Percentiles rank a stretch among this genome's conserved stretches.
These are phyloP conservation scores for Hirtodrosophila cameraria DNA, from an alignment of 2,888 invertebrate species.

Conservation along the genomic window DNA sequence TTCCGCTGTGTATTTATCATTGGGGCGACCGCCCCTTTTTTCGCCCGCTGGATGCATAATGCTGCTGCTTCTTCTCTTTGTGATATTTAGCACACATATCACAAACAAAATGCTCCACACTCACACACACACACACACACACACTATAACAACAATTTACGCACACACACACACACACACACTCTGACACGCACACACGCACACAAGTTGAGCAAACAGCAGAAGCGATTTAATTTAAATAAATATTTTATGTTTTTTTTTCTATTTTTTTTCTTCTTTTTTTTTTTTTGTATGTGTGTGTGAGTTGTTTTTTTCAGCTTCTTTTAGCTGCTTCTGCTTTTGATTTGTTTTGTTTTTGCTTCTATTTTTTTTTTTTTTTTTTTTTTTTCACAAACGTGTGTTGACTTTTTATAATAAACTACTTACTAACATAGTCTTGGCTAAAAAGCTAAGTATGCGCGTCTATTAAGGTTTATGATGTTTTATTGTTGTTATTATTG, in stretches of 20 bases:
- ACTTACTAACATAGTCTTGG: slow-evolving; percentile 43
- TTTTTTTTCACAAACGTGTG: slow-evolving; percentile 35
- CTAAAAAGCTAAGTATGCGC: slow-evolving; percentile 22
- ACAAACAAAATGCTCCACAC: slow-evolving; percentile 76
- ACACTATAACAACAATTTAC: slow-evolving; percentile 16
- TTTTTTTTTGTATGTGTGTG: slow-evolving; percentile 32
- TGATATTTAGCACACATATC: slow-evolving; percentile 84
- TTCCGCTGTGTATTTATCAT: slow-evolving; percentile 84
- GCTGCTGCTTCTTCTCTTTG: slow-evolving; percentile 72
- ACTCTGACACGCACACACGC: slow-evolving; percentile 31
- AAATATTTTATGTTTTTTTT: slow-evolving; percentile 35
- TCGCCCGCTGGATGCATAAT: slow-evolving; percentile 85
- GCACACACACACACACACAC: slow-evolving; percentile 26
- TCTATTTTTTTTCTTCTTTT: slow-evolving; percentile 15
- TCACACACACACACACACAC: slow-evolving; percentile 35
- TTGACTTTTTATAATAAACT: slow-evolving; percentile 49
- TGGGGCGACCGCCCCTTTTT: slow-evolving; percentile 84
- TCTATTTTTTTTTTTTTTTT: slow-evolving; percentile 22
- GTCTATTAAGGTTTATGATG: slow-evolving; percentile 44
- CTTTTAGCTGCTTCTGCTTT: slow-evolving; percentile 5
- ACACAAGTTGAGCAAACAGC: slow-evolving; percentile 17
- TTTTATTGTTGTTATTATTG: slow-evolving; percentile 37
- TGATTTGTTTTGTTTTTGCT: slow-evolving; percentile 9
- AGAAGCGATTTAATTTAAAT: slow-evolving; percentile 46
- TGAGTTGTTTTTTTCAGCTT: slow-evolving; percentile 16